A percentile compares a stretch with the other conserved stretches of the same genome.
Conservation (phyloP, 2,888 invertebrate genomes). For the Drosophila lacicola region DNA sequence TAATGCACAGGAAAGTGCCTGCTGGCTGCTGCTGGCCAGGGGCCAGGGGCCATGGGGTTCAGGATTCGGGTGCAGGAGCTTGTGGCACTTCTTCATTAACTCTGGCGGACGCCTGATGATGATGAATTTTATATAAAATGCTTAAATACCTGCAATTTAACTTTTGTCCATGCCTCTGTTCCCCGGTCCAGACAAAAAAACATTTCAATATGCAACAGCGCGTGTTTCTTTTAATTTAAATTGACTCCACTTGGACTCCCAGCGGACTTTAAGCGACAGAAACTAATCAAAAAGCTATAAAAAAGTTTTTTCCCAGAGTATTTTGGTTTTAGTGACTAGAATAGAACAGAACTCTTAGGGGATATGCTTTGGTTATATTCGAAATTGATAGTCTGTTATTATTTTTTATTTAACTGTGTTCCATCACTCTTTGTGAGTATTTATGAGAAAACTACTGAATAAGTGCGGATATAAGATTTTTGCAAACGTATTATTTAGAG, state of each 20-base stretch:
- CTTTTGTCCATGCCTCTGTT: conserved; percentile 55
- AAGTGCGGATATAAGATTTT: too few relatives aligned
- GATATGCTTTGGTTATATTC: conserved; percentile 14
- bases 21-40: conserved; percentile 18
- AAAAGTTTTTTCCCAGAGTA: conserved; percentile 22
- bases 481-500: too few relatives aligned
- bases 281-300: conserved; percentile 72
- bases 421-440: too few relatives aligned
- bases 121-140: conserved; percentile 81
- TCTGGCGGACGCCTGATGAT: conserved; percentile 67
- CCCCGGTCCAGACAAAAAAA: conserved; percentile 1
- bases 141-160: conserved; percentile 84
- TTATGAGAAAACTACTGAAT: too few relatives aligned
- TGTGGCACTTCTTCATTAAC: conserved; percentile 65
- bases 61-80: background rate
- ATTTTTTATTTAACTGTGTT: background rate
- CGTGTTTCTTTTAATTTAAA: conserved; percentile 74
- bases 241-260: conserved; percentile 64
- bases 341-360: conserved; percentile 15
- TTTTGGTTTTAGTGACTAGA: conserved; percentile 31
- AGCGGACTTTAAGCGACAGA: conserved; percentile 72
- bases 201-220: conserved; percentile 69
- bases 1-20: conserved; percentile 69
- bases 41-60: conserved; percentile 1
- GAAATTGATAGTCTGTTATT: conserved; percentile 12